Evolutionary conservation across 2,888 invertebrate species (phyloP).

Genomic region (Eristalis pertinax): DNA sequence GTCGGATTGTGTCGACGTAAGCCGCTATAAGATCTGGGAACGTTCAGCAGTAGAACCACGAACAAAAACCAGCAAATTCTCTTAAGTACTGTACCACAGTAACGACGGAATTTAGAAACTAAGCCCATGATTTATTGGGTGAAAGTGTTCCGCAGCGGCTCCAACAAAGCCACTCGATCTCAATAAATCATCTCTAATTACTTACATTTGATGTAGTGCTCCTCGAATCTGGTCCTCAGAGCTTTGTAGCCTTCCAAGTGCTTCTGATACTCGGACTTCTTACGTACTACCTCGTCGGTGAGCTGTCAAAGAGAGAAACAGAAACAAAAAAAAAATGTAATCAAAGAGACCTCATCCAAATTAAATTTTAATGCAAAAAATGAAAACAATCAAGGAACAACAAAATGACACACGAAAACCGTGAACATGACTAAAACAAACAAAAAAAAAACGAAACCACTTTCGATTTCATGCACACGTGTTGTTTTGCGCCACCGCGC

Average conservation of each 20-base stretch:
- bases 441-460: not conserved
- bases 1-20: no score
- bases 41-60: no score
- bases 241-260: constrained; percentile 93
- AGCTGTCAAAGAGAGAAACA: constrained; percentile 84
- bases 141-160: not conserved
- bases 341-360: not conserved
- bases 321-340: not conserved
- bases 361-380: not conserved
- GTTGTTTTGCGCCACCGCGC: not conserved
- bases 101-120: not conserved
- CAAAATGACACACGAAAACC: not conserved
- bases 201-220: constrained; percentile 95
- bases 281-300: constrained; percentile 92
- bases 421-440: constrained; percentile 5
- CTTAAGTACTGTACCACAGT: no score
- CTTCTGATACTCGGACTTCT: constrained; percentile 95
- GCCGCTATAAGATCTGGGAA: no score
- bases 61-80: no score
- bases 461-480: constrained; percentile 27
- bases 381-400: not conserved
- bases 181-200: constrained; percentile 71
- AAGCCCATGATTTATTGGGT: not conserved
- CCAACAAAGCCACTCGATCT: not conserved
- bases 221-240: constrained; percentile 95